Conservation (phyloP, 2,797 vertebrate genomes). For the Gallinago stenura region DNA sequence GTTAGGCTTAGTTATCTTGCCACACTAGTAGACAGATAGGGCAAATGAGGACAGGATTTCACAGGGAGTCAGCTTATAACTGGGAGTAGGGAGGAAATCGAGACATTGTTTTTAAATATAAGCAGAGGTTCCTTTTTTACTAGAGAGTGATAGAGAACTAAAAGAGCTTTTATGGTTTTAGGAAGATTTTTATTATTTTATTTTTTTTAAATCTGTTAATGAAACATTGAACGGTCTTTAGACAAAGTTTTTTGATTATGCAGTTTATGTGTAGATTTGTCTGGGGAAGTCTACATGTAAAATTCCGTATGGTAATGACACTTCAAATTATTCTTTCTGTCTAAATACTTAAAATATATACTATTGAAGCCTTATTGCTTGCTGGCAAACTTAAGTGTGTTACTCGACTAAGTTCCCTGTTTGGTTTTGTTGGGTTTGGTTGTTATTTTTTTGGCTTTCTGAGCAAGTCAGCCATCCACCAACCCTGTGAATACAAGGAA, state of each 20-base stretch:
- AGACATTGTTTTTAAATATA: not conserved
- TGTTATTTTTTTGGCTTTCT: not conserved
- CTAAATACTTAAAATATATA: not conserved
- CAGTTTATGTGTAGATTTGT: not conserved
- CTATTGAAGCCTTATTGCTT: not conserved
- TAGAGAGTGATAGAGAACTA: not conserved
- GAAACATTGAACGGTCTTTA: not conserved
- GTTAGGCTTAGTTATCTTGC: not conserved
- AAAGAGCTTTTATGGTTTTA: not conserved
- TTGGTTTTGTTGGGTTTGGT: not conserved
- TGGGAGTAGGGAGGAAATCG: not conserved
- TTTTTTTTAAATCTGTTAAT: not conserved
- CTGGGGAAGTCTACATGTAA: not conserved
- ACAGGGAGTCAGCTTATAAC: not conserved
- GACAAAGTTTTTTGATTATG: constrained; percentile 39
- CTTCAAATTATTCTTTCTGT: not conserved
- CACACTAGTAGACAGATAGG: too few relatives aligned
- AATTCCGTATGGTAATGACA: not conserved
- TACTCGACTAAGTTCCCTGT: not conserved
- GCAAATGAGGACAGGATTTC: not conserved
- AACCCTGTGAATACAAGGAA: constrained; percentile 37
- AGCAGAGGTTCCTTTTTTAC: not conserved
- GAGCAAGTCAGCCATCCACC: constrained; percentile 45
- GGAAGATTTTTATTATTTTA: not conserved
- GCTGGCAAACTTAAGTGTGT: not conserved